phyloP scores from a whole-genome alignment of 2,888 invertebrate genomes.

The Chydorus sphaericus region DNA sequence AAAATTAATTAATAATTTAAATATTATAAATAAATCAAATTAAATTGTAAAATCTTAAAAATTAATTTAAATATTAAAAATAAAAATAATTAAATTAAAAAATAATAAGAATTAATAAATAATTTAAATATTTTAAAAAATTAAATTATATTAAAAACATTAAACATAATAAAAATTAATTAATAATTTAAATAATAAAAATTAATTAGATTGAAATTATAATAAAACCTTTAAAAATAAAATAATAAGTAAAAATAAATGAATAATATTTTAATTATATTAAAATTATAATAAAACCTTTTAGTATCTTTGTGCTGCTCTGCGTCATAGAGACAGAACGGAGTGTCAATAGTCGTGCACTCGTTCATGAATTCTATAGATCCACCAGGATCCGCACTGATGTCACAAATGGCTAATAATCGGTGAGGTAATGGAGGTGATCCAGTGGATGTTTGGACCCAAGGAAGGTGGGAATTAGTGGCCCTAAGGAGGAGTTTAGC shows the following conservation, averaged over 20 bases:
- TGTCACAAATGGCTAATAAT: slow-evolving; percentile 81
- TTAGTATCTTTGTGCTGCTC: slow-evolving; percentile 94
- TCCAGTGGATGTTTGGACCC: slow-evolving; percentile 78
- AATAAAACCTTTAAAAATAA: no score
- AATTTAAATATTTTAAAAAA: no score
- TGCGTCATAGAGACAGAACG: slow-evolving; percentile 98
- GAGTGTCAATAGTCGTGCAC: slow-evolving; percentile 97
- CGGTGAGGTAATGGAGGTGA: slow-evolving; percentile 77
- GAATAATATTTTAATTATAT: not conserved
- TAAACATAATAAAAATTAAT: no score
- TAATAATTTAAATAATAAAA: no score
- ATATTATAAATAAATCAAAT: no score
- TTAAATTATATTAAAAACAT: no score
- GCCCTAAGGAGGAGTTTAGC: slow-evolving; percentile 85
- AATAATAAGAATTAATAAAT: no score
- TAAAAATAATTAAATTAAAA: no score
- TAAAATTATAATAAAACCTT: slow-evolving; percentile 36
- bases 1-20: no score
- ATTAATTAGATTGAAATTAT: no score
- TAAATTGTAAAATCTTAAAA: no score
- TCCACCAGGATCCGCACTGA: slow-evolving; percentile 96
- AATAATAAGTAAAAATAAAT: not conserved
- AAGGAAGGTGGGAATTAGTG: slow-evolving; percentile 60
- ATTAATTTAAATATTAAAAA: no score
- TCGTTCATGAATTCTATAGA: slow-evolving; percentile 99